Evolutionary conservation across 2,113 vertebrate genomes (phyloP).

Genomic region (Epinephelus fuscoguttatus): DNA sequence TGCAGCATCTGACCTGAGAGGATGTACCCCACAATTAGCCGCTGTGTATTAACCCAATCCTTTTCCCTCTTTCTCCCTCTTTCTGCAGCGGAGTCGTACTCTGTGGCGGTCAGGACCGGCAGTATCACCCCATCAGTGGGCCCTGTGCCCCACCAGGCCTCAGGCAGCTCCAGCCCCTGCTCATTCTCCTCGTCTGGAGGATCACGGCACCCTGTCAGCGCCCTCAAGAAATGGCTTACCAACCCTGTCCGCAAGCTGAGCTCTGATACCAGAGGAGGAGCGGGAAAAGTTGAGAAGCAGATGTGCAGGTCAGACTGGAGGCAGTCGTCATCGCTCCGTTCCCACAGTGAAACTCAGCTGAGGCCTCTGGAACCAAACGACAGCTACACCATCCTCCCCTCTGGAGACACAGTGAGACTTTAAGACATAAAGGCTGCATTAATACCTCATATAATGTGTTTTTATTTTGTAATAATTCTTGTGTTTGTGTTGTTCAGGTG

Average conservation of each 20-base stretch:
- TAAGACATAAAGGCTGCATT: neutral
- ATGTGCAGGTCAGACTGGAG: constrained; percentile 70
- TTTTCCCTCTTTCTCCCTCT: neutral
- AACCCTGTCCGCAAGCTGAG: constrained; percentile 85
- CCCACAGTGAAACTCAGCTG: constrained; percentile 64
- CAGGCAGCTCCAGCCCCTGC: constrained; percentile 85
- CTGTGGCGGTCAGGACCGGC: constrained; percentile 86
- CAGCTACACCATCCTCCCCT: constrained; percentile 53
- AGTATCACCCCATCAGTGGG: constrained; percentile 84
- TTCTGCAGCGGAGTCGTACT: constrained; percentile 85
- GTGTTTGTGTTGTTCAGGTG: constrained; percentile 60
- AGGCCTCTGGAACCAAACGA: constrained; percentile 66
- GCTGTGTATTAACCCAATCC: constrained; percentile 17
- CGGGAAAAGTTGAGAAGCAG: constrained; percentile 76
- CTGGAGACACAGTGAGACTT: constrained; percentile 72
- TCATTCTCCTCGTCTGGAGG: constrained; percentile 77
- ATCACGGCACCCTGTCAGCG: constrained; percentile 83
- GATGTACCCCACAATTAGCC: constrained; percentile 51
- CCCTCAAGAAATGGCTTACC: constrained; percentile 88
- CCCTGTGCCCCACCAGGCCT: constrained; percentile 83
- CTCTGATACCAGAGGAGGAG: constrained; percentile 69
- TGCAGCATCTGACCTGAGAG: constrained; percentile 61
- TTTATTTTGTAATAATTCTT: constrained; percentile 22
- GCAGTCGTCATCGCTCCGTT: constrained; percentile 45
- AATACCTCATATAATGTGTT: neutral